A percentile compares a stretch with the other conserved stretches of the same genome.
Conservation (phyloP, 2,888 invertebrate genomes). For the Gibbula magus region DNA sequence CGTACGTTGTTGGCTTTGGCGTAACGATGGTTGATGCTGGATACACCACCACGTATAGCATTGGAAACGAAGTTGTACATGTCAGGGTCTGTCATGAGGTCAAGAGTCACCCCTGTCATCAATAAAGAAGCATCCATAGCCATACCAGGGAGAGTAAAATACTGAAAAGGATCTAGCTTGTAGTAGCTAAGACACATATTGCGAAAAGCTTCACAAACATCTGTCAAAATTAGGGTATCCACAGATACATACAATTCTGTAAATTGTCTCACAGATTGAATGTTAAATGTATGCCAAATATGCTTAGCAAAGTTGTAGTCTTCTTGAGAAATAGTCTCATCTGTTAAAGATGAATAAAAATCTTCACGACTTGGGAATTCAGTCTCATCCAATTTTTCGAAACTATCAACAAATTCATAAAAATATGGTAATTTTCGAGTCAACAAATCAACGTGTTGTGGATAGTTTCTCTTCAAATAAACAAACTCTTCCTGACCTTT, state of each 20-base stretch:
- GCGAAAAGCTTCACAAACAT: background rate
- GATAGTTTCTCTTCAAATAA: background rate
- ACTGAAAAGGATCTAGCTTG: background rate
- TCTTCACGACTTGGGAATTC: no score
- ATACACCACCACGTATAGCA: background rate
- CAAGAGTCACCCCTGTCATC: background rate
- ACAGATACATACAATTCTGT: background rate
- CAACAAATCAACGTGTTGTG: background rate
- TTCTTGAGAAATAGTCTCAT: no score
- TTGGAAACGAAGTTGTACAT: background rate
- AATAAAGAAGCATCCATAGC: background rate
- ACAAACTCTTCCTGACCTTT: background rate
- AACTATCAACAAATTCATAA: background rate
- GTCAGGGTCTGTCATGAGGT: background rate
- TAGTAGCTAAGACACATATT: background rate
- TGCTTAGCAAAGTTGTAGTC: no score
- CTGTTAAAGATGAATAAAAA: no score
- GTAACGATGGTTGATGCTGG: background rate
- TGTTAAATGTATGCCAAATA: no score
- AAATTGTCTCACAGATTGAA: background rate
- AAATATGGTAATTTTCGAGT: background rate
- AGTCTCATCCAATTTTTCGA: no score
- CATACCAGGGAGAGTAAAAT: background rate
- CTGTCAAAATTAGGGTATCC: background rate
- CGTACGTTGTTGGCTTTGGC: background rate